These are phyloP conservation scores for Chaetorhynchus papuensis DNA, from an alignment of 2,113 vertebrate species.

Conservation along the genomic window DNA sequence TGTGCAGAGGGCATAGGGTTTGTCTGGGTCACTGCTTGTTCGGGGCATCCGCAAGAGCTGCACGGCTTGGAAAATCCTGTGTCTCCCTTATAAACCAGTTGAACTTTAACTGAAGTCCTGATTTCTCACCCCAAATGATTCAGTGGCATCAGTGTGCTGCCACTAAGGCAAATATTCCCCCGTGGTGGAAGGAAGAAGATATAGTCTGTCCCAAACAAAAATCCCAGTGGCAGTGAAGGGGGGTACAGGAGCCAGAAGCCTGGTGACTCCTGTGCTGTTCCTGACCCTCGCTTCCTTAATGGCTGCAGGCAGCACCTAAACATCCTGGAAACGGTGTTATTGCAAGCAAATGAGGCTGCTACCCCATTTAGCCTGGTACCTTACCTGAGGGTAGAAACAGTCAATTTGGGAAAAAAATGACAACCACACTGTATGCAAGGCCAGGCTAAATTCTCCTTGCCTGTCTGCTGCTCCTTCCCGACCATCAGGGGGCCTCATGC, in stretches of 20 bases:
- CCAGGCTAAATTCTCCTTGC: not conserved
- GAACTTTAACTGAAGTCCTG: not conserved
- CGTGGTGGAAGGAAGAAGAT: not conserved
- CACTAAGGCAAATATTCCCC: not conserved
- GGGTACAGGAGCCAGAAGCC: not conserved
- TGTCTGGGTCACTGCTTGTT: not conserved
- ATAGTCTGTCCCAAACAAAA: not conserved
- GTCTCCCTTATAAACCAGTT: not conserved
- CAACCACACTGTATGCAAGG: not conserved
- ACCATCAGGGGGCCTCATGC: not conserved
- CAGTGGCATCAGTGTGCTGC: not conserved
- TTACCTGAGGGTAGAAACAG: not conserved
- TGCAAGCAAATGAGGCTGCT: not conserved
- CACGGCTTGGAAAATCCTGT: not conserved
- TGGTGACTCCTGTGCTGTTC: not conserved
- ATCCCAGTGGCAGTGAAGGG: not conserved
- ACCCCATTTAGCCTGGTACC: not conserved
- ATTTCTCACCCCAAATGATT: not conserved
- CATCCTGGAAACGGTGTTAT: not conserved
- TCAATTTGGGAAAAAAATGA: not conserved
- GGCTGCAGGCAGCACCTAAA: not conserved
- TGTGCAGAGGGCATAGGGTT: not conserved
- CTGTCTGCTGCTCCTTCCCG: not conserved
- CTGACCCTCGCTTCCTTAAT: not conserved
- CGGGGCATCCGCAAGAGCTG: not conserved